Evolutionary conservation across 2,797 vertebrate species (phyloP).

Genomic region (Sphaeramia orbicularis): DNA sequence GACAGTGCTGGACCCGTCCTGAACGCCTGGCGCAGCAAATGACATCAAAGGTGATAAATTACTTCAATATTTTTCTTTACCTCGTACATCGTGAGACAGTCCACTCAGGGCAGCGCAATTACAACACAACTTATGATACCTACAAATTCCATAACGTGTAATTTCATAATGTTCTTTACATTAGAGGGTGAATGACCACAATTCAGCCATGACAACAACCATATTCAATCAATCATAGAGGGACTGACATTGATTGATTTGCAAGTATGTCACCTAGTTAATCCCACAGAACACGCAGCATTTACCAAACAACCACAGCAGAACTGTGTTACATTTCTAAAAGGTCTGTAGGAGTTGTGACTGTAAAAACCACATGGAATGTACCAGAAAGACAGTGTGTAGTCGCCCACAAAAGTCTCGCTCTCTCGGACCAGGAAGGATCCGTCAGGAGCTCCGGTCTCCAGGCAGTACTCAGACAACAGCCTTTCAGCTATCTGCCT

Average conservation of each 20-base stretch:
- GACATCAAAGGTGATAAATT: not conserved
- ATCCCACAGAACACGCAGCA: not conserved
- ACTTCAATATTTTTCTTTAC: not conserved
- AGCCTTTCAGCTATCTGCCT: constrained; percentile 95
- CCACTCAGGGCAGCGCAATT: too few species aligned
- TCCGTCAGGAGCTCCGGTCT: constrained; percentile 95
- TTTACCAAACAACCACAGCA: not conserved
- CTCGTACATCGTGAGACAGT: not conserved
- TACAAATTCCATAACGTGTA: not conserved
- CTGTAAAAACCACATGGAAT: not conserved
- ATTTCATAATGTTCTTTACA: constrained; percentile 4
- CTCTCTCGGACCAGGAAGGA: constrained; percentile 98
- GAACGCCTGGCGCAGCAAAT: constrained; percentile 87
- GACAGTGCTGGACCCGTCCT: constrained; percentile 96
- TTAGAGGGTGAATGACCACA: constrained; percentile 14
- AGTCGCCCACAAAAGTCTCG: constrained; percentile 98
- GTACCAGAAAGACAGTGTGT: constrained; percentile 99
- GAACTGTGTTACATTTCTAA: not conserved
- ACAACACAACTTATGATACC: not conserved
- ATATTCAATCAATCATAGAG: constrained; percentile 23
- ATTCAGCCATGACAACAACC: constrained; percentile 31
- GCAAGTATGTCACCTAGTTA: constrained; percentile 8
- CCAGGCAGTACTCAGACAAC: constrained; percentile 95
- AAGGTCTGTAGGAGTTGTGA: not conserved
- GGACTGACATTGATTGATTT: constrained; percentile 35